These are phyloP conservation scores for Clarias batrachus DNA, from an alignment of 2,113 vertebrate species.

Conservation along the genomic window DNA sequence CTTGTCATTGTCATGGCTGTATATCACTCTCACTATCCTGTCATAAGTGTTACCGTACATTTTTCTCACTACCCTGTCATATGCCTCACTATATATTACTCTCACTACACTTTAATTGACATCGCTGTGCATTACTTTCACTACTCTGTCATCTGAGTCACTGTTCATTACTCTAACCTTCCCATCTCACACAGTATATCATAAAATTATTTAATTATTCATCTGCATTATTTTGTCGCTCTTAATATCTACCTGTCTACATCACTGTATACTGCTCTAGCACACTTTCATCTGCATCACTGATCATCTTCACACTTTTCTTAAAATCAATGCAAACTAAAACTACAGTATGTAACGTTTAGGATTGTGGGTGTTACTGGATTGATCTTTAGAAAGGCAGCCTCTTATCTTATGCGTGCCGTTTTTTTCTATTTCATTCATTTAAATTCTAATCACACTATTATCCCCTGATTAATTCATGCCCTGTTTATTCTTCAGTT, in stretches of 20 bases:
- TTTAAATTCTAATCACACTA: background rate
- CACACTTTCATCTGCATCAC: background rate
- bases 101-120: background rate
- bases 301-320: background rate
- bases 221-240: too few relatives aligned
- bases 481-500: background rate
- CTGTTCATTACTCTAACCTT: background rate
- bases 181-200: too few relatives aligned
- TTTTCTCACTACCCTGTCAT: too few relatives aligned
- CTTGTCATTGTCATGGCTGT: background rate
- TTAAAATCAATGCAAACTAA: background rate
- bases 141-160: background rate
- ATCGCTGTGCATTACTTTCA: background rate
- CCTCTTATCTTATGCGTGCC: background rate
- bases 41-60: background rate
- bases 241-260: too few relatives aligned
- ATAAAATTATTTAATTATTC: too few relatives aligned
- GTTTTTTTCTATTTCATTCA: background rate
- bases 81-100: background rate
- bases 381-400: background rate
- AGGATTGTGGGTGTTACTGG: background rate
- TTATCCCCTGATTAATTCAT: background rate
- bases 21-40: background rate
- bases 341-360: background rate
- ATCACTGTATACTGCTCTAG: background rate